These are phyloP conservation scores for Hydroisotoma schaefferi DNA, from an alignment of 2,888 invertebrate genomes.

Conservation along the genomic window DNA sequence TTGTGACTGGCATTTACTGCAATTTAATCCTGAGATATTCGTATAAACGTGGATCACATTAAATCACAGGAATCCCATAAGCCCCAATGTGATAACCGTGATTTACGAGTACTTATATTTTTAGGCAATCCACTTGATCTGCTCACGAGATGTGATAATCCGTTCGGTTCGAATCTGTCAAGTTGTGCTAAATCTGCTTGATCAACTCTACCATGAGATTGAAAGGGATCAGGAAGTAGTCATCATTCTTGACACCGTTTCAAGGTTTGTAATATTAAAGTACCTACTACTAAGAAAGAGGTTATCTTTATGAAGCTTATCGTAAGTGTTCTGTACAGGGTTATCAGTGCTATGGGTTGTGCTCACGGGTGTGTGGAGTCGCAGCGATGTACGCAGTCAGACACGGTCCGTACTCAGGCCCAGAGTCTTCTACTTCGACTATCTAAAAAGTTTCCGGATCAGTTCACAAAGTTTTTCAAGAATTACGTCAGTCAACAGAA, in stretches of 20 bases:
- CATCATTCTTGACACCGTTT: constrained; percentile 43
- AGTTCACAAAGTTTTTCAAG: constrained; percentile 65
- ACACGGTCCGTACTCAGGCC: constrained; percentile 83
- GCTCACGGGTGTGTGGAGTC: constrained; percentile 88
- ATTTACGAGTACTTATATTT: constrained; percentile 47
- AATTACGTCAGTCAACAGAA: constrained; percentile 74
- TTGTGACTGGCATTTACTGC: too few species aligned
- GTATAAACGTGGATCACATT: too few species aligned
- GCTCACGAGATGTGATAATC: constrained; percentile 75
- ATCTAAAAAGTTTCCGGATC: constrained; percentile 64
- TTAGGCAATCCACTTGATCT: constrained; percentile 80
- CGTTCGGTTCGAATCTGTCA: constrained; percentile 87
- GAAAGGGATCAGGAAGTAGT: constrained; percentile 48
- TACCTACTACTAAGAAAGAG: neutral
- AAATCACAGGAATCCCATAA: too few species aligned
- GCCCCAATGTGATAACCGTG: neutral
- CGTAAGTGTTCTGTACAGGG: constrained; percentile 61
- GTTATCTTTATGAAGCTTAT: neutral
- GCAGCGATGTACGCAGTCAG: constrained; percentile 78
- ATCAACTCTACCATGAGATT: constrained; percentile 72
- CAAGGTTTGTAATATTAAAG: constrained; percentile 34
- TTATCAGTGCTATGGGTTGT: constrained; percentile 87
- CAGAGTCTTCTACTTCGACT: constrained; percentile 72
- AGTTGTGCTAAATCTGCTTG: constrained; percentile 85
- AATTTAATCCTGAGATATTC: too few species aligned